Conservation (phyloP, 2,113 vertebrate species). For the Bubo blakistoni region DNA sequence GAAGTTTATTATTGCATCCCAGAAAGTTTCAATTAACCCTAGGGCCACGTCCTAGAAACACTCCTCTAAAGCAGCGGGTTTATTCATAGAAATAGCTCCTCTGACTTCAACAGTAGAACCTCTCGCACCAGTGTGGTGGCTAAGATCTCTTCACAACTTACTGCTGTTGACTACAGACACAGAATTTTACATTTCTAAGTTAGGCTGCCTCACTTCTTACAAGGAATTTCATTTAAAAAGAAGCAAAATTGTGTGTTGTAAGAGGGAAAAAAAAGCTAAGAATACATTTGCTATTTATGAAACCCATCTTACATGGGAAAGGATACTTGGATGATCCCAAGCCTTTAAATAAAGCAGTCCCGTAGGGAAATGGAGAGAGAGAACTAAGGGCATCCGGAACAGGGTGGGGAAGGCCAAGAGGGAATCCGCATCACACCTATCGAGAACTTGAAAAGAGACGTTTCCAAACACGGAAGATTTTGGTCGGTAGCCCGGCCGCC, state of each 20-base stretch:
- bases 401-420: not conserved
- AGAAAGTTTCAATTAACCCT: not conserved
- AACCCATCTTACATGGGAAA: not conserved
- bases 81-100: not conserved
- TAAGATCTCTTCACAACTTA: not conserved
- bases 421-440: fast-evolving
- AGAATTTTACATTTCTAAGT: not conserved
- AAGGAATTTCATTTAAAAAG: not conserved
- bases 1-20: not conserved
- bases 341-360: not conserved
- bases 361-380: not conserved
- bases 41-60: not conserved
- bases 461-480: too few species aligned
- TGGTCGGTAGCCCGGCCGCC: not conserved
- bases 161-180: not conserved
- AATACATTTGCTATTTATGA: not conserved
- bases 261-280: not conserved
- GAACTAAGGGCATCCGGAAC: not conserved
- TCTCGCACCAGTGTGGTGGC: fast-evolving
- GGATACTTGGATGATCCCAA: not conserved
- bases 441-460: fast-evolving
- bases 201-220: not conserved
- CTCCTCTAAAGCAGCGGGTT: fast-evolving
- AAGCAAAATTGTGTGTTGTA: not conserved
- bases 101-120: not conserved